These are phyloP conservation scores for Erethizon dorsatum DNA, from an alignment of 2,797 vertebrate species.

Conservation along the genomic window DNA sequence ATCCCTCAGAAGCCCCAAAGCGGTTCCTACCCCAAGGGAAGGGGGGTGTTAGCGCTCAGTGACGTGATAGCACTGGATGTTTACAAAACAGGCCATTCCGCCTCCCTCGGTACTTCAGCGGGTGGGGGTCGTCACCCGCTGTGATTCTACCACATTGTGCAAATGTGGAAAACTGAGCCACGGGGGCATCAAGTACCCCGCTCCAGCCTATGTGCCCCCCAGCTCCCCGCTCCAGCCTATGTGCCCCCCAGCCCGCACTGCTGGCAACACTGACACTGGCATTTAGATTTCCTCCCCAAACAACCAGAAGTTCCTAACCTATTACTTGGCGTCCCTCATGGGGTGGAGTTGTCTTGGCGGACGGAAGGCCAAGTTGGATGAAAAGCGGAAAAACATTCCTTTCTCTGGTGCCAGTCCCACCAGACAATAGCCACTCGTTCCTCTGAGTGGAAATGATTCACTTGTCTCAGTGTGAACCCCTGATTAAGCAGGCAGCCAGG, in stretches of 20 bases:
- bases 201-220: not conserved
- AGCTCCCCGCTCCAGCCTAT: not conserved
- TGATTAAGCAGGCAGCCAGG: slow-evolving; percentile 68
- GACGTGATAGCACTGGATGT: not conserved
- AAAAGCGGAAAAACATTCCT: slow-evolving; percentile 76
- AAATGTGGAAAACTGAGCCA: not conserved
- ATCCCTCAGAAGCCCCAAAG: not conserved
- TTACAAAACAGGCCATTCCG: not conserved
- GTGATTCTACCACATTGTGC: not conserved
- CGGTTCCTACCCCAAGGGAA: not conserved
- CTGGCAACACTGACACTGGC: not conserved
- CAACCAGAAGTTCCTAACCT: slow-evolving; percentile 62
- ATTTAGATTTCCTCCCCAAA: slow-evolving; percentile 19
- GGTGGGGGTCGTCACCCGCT: no score
- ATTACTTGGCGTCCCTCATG: slow-evolving; percentile 42
- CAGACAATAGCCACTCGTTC: slow-evolving; percentile 79
- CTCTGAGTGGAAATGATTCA: slow-evolving; percentile 83
- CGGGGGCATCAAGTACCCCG: not conserved
- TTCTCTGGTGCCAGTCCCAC: slow-evolving; percentile 61
- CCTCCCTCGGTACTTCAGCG: not conserved
- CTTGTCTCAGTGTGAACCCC: slow-evolving; percentile 68
- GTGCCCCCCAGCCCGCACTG: rapidly evolving
- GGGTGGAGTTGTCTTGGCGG: slow-evolving; percentile 55
- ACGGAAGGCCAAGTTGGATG: slow-evolving; percentile 50
- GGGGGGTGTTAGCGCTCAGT: not conserved